Base-by-base conservation (phyloP, 2,113 vertebrate species). In the Chrysemys picta region DNA sequence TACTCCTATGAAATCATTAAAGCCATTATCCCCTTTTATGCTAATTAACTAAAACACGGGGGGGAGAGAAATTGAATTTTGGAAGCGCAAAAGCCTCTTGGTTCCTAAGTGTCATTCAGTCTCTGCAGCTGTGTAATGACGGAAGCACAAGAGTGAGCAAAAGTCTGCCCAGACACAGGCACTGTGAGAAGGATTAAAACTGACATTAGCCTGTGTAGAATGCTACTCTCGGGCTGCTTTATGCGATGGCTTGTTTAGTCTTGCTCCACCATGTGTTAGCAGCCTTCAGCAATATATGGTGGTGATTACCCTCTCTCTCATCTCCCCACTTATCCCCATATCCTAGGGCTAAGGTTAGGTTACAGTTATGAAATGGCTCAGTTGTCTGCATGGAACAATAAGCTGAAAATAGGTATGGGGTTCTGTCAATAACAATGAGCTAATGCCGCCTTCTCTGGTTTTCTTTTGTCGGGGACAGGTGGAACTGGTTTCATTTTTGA, bases 371-470 rank as follows among this genome's bases (percentile, higher is more conserved):
- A 81, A 96, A 93, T 80, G 87, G 42, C 94, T 84, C 0, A 22
- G 87, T 65, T 96, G 91, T 93, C 91, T 91, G 80, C 76, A 14
- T 45, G 91, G 95, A 96, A 59, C 49, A 86, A 91, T 88, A 49
- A 45, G 82, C 95, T 89, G 91, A 94, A 91, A 85, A 91, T 42
- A 89, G 91, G 93, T 80, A 12, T 90, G 94, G 89, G 88, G 90
- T 93, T 92, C 79, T 95, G 79, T 87, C 97, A 95, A 96, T 93
- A 45, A n/a, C 16, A 21, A 35, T 35, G 91, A 91, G 59, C 91
- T 84, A 97, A 96, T 95, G 87, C 85, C 65, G 91, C 90, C 90
- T 96, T 50, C 95, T 82, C 93, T 96, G 95, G 87, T 91, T 93
- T 96, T 89, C 82, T 54, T 91, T 93, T 88, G 59, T 6, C 86